Evolutionary conservation across 2,113 vertebrate genomes (phyloP).

Genomic region (Eubucco bourcierii): DNA sequence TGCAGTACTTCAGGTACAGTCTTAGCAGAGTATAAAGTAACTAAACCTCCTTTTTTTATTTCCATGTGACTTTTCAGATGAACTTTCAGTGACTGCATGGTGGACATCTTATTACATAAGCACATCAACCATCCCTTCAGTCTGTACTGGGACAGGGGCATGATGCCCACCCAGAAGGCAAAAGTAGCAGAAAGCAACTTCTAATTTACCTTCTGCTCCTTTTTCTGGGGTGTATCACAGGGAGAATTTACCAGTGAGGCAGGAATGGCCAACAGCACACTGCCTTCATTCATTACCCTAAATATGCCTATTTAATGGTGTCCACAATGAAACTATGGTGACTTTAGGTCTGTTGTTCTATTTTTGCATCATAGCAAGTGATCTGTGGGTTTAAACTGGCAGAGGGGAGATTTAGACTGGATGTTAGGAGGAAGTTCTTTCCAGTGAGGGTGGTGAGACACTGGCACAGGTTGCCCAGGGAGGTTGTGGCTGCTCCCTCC

Average conservation of each 20-base stretch:
- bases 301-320: not conserved
- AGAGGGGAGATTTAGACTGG: too few relatives aligned
- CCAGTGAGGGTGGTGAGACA: too few relatives aligned
- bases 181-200: not conserved
- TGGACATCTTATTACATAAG: rapidly evolving
- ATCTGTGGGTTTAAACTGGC: too few relatives aligned
- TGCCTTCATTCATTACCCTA: not conserved
- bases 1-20: too few relatives aligned
- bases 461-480: too few relatives aligned
- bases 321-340: not conserved
- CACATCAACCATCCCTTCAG: not conserved
- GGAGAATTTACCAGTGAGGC: not conserved
- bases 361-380: not conserved
- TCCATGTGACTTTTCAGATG: too few relatives aligned
- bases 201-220: not conserved
- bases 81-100: too few relatives aligned
- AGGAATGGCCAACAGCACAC: not conserved
- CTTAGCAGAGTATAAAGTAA: too few relatives aligned
- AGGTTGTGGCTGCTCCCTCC: too few relatives aligned
- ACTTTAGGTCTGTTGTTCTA: not conserved
- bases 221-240: not conserved
- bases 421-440: too few relatives aligned
- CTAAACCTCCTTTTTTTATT: too few relatives aligned
- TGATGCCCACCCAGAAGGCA: not conserved
- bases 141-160: rapidly evolving